Conservation (phyloP, 2,888 invertebrate genomes). For the Lasioglossum zephyrum region DNA sequence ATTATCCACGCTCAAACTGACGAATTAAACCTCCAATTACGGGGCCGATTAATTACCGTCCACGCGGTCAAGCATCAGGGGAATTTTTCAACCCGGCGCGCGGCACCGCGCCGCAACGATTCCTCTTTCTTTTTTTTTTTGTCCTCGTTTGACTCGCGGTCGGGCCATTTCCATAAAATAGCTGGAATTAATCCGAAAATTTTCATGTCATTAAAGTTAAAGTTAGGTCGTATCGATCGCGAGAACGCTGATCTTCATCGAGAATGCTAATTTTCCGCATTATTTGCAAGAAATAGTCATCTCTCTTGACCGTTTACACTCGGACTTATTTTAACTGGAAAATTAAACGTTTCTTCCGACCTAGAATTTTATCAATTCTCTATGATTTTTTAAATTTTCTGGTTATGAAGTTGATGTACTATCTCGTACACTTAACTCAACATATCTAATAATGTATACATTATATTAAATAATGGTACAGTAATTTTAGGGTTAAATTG, state of each 20-base stretch:
- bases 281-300: background rate
- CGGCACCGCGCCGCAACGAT: background rate
- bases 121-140: background rate
- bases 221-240: background rate
- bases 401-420: no score
- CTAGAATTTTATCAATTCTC: no score
- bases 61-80: constrained; percentile 13
- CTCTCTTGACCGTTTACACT: no score
- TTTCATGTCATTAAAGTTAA: background rate
- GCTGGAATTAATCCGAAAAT: background rate
- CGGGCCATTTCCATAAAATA: background rate
- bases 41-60: constrained; percentile 47
- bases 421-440: no score
- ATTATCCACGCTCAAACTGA: constrained; percentile 51
- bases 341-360: no score
- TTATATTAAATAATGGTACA: no score
- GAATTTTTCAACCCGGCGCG: constrained; percentile 45
- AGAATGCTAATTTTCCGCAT: background rate
- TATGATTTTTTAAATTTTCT: no score
- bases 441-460: no score
- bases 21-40: constrained; percentile 54
- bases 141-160: background rate
- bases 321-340: no score
- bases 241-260: background rate
- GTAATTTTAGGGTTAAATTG: no score